phyloP scores from a whole-genome alignment of 2,888 invertebrate genomes.

The Andrena flavipes region DNA sequence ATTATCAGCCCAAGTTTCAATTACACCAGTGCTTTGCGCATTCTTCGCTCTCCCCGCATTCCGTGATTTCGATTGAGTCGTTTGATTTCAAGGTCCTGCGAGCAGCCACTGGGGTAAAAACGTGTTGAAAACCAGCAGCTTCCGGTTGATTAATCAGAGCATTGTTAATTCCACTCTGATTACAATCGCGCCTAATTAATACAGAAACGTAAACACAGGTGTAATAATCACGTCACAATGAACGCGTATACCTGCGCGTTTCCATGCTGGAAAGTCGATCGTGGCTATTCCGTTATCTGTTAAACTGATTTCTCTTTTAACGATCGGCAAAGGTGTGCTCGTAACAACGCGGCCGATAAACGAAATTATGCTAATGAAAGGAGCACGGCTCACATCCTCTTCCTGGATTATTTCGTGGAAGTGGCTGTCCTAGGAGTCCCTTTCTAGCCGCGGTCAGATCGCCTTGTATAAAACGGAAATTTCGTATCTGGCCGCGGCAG shows the following conservation, averaged over 20 bases:
- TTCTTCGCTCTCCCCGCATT: neutral
- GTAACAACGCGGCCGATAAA: neutral
- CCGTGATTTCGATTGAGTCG: slow-evolving; percentile 7
- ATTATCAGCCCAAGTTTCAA: too few relatives aligned
- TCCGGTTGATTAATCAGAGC: neutral
- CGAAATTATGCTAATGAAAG: slow-evolving; percentile 40
- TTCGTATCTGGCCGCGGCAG: slow-evolving; percentile 67
- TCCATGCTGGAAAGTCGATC: slow-evolving; percentile 27
- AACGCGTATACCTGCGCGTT: neutral
- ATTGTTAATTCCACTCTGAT: slow-evolving; percentile 23
- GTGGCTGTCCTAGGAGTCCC: slow-evolving; percentile 36
- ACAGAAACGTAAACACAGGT: slow-evolving; percentile 28
- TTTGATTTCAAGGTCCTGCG: slow-evolving; percentile 5
- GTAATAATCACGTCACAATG: slow-evolving; percentile 13
- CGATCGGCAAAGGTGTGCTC: neutral
- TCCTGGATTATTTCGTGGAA: slow-evolving; percentile 52
- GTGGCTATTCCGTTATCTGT: neutral
- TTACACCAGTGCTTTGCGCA: neutral
- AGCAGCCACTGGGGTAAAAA: slow-evolving; percentile 3
- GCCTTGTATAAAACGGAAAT: slow-evolving; percentile 66
- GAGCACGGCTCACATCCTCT: slow-evolving; percentile 40
- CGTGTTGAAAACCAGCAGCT: slow-evolving; percentile 12
- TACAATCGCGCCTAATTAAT: slow-evolving; percentile 31
- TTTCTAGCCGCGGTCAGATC: slow-evolving; percentile 33
- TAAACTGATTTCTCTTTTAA: slow-evolving; percentile 25